Conservation (phyloP, 2,888 invertebrate species). For the Sabatieria punctata region DNA sequence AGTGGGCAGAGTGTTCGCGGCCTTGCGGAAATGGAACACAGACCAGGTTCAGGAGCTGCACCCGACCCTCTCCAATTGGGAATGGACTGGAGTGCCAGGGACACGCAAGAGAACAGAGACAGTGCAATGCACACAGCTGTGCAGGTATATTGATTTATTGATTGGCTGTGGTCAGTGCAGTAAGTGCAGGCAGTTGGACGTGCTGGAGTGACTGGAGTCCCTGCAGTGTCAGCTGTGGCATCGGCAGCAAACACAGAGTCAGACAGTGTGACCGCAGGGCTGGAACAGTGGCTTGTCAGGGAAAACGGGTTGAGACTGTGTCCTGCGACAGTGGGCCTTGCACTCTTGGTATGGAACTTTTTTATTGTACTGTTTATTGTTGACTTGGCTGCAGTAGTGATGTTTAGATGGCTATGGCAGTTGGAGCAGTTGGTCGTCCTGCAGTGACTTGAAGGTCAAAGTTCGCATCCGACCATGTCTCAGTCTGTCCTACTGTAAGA, state of each 20-base stretch:
- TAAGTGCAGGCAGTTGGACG: slow-evolving; percentile 6
- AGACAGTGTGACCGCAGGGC: background rate
- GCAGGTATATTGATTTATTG: slow-evolving; percentile 3
- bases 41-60: slow-evolving; percentile 2
- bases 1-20: slow-evolving; percentile 3
- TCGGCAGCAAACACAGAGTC: slow-evolving; percentile 6
- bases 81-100: background rate
- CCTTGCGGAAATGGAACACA: slow-evolving; percentile 4
- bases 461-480: slow-evolving; percentile 9
- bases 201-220: slow-evolving; percentile 8
- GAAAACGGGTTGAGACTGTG: slow-evolving; percentile 4
- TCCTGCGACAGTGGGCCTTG: slow-evolving; percentile 7
- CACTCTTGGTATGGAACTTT: slow-evolving; percentile 2
- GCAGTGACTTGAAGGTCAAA: slow-evolving; percentile 5
- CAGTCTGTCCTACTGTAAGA: background rate
- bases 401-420: slow-evolving; percentile 8
- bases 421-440: slow-evolving; percentile 8
- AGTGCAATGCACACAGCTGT: slow-evolving; percentile 6
- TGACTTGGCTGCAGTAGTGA: background rate
- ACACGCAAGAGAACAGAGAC: slow-evolving; percentile 4
- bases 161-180: background rate
- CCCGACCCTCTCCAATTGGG: background rate
- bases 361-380: background rate
- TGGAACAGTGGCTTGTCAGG: background rate
- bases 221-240: slow-evolving; percentile 8